Conservation (phyloP, 1,140 invertebrate genomes). For the Drosophila nigromelanica region DNA sequence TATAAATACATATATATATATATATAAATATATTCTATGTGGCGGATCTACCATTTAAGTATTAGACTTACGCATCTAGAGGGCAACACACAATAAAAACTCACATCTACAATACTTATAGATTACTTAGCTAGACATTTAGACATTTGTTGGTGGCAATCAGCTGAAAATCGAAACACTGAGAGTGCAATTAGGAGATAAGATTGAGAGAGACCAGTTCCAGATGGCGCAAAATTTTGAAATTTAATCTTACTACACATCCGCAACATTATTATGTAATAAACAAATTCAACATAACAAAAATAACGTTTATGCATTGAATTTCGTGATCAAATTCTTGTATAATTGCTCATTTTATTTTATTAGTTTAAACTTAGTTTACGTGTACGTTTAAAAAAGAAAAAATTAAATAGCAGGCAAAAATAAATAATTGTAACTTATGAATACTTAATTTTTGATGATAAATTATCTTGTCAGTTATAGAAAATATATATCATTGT, state of each 20-base stretch:
- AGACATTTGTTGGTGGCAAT: slow-evolving; percentile 6
- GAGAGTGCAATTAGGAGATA: slow-evolving; percentile 10
- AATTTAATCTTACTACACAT: too few relatives aligned
- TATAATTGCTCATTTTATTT: not conserved
- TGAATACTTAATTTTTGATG: too few relatives aligned
- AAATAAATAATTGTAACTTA: too few relatives aligned
- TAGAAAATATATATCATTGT: too few relatives aligned
- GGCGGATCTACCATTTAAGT: slow-evolving; percentile 11
- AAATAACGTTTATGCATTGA: too few relatives aligned
- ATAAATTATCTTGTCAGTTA: too few relatives aligned
- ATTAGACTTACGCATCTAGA: slow-evolving; percentile 19
- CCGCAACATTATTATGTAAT: too few relatives aligned
- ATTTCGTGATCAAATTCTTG: too few relatives aligned
- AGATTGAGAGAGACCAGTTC: not conserved
- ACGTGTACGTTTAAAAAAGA: too few relatives aligned
- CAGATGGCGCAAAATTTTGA: not conserved
- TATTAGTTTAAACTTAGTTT: not conserved
- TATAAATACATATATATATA: slow-evolving; percentile 12
- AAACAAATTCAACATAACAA: too few relatives aligned
- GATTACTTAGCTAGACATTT: slow-evolving; percentile 29
- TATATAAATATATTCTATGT: slow-evolving; percentile 9
- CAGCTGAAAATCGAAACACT: not conserved
- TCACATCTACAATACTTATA: slow-evolving; percentile 26
- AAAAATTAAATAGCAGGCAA: too few relatives aligned
- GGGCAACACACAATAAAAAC: slow-evolving; percentile 34